Evolutionary conservation across 1,140 invertebrate genomes (phyloP), one percentile per base, ranked within the genome.

Genomic region (Nixonia krombeini): DNA sequence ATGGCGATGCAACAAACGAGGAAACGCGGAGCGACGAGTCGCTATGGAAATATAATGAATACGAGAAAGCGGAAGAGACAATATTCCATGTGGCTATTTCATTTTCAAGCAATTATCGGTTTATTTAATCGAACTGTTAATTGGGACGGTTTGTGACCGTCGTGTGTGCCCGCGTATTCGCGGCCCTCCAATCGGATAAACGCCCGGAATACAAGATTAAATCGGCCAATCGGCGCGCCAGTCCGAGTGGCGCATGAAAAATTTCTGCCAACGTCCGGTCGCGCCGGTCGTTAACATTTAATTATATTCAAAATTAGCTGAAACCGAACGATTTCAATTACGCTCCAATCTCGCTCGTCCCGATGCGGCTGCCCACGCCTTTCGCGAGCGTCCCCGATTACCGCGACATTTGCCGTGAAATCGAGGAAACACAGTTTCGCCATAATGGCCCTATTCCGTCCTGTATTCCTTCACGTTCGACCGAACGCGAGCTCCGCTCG

Each of bases 111-210:
- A 80, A 79, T 81, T 76, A 80, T 80, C 72, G 78, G 77, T 74
- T 80, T 79, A 78, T 81, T 81, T 78, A 79, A 80, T 81, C 68
- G 73, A 80, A 78, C 74, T 70, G 78, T 62, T 81, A 78, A 80
- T 80, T 79, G 70, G 70, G 63, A 57, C 63, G 66, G 47, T 41
- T 56, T 58, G 59, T 72, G 64, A 67, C 31, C 63, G 47, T n/a
- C n/a, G n/a, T n/a, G n/a, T 62, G 62, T 55, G 42, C 17, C 33
- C 49, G 49, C 49, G 49, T 47, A 44, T 61, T 46, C 38, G 51
- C 28, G 8, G 13, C 51, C 53, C 37, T 46, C 53, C 52, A 72
- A 78, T 68, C 49, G 61, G 65, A 72, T 50, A 42, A 73, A 68
- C 40, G 57, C 67, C 55, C 50, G 35, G 33, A 33, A 61, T 51